phyloP scores from a whole-genome alignment of 2,113 vertebrate genomes.

The Lophura nycthemera region DNA sequence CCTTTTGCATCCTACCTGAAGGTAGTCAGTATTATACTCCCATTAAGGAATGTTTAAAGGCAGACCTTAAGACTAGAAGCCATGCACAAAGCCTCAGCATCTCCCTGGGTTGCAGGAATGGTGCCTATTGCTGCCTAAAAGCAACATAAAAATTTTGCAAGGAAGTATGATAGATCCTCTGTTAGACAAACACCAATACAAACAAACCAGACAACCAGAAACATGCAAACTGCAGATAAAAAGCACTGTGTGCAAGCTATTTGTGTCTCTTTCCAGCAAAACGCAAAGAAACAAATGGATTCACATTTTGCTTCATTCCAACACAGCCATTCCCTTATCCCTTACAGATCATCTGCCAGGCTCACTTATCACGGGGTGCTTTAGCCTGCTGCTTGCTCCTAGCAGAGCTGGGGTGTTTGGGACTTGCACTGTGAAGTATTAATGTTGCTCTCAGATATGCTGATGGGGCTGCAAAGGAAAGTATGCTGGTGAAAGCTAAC shows the following conservation, averaged over 20 bases:
- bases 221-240: not conserved
- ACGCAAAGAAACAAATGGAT: not conserved
- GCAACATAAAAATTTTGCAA: not conserved
- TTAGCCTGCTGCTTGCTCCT: not conserved
- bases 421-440: constrained; percentile 13
- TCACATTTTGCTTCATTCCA: not conserved
- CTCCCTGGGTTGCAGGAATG: accelerated
- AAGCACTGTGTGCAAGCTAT: not conserved
- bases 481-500: not conserved
- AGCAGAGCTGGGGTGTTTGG: not conserved
- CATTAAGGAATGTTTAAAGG: not conserved
- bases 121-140: not conserved
- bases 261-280: not conserved
- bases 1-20: not conserved
- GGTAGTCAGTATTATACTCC: not conserved
- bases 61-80: not conserved
- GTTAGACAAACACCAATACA: not conserved
- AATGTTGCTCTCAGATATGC: constrained; percentile 21
- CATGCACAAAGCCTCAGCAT: not conserved
- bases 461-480: not conserved
- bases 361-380: not conserved
- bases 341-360: not conserved
- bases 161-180: not conserved
- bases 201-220: not conserved
- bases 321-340: not conserved